These are phyloP conservation scores for Ahaetulla prasina DNA, from an alignment of 2,113 vertebrate genomes.

Conservation along the genomic window DNA sequence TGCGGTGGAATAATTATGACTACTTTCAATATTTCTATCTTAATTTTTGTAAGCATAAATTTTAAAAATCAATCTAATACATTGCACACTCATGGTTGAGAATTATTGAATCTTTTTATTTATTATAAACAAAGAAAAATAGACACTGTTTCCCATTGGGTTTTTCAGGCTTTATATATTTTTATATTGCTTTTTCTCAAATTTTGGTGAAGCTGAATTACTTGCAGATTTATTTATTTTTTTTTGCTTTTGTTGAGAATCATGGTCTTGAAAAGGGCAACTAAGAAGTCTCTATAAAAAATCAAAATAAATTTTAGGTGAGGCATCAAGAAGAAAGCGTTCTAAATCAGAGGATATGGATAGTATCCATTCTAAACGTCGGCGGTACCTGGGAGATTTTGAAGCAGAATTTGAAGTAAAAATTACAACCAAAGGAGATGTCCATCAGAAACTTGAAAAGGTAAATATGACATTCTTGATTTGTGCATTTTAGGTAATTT, in stretches of 20 bases:
- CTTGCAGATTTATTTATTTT: too few relatives aligned
- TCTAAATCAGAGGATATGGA: constrained; percentile 79
- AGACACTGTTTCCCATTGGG: not conserved
- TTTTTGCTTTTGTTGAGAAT: not conserved
- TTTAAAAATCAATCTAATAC: not conserved
- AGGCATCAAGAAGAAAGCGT: constrained; percentile 71
- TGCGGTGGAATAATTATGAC: not conserved
- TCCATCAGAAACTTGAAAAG: constrained; percentile 87
- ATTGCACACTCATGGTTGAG: not conserved
- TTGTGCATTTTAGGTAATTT: not conserved
- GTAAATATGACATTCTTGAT: constrained; percentile 58
- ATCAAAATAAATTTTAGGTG: constrained; percentile 59
- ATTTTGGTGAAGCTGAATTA: not conserved
- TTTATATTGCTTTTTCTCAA: not conserved
- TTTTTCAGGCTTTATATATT: constrained; percentile 1
- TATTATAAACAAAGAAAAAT: not conserved
- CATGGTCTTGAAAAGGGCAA: not conserved
- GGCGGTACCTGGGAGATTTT: constrained; percentile 71
- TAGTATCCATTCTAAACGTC: constrained; percentile 70
- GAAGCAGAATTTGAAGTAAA: constrained; percentile 93
- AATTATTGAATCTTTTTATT: not conserved
- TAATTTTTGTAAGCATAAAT: not conserved
- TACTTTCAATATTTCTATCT: not conserved
- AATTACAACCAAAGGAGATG: constrained; percentile 84
- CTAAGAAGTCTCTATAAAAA: not conserved